Conservation (phyloP, 1,140 invertebrate genomes). For the Leptinotarsa defecta region DNA sequence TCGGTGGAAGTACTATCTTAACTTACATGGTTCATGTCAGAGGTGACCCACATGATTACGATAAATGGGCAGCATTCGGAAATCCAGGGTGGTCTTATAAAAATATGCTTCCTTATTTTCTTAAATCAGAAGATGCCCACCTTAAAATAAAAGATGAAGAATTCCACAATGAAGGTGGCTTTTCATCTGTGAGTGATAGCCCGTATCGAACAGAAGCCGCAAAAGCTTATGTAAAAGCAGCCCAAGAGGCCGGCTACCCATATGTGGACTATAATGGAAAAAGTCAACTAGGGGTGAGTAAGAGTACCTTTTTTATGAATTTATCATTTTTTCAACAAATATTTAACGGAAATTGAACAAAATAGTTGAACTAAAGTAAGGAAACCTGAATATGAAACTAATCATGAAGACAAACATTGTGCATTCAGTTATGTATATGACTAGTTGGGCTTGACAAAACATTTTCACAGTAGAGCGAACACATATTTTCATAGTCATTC, state of each 20-base stretch:
- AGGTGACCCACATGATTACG: slow-evolving; percentile 67
- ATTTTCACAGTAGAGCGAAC: too few relatives aligned
- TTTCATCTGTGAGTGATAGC: slow-evolving; percentile 53
- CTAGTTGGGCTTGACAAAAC: too few relatives aligned
- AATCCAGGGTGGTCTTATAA: slow-evolving; percentile 83
- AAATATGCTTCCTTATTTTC: slow-evolving; percentile 80
- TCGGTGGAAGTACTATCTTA: slow-evolving; percentile 79
- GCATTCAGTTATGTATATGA: too few relatives aligned
- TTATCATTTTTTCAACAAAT: too few relatives aligned
- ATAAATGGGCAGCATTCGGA: slow-evolving; percentile 71
- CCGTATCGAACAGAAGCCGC: slow-evolving; percentile 66
- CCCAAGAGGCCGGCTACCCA: slow-evolving; percentile 73
- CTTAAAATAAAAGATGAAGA: slow-evolving; percentile 50
- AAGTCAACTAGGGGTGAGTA: slow-evolving; percentile 74
- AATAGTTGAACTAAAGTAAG: too few relatives aligned
- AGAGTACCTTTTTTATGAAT: too few relatives aligned
- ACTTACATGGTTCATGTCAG: slow-evolving; percentile 90
- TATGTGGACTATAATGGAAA: slow-evolving; percentile 85
- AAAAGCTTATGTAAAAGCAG: slow-evolving; percentile 71
- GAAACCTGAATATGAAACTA: too few relatives aligned
- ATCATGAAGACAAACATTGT: too few relatives aligned
- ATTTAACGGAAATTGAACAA: too few relatives aligned
- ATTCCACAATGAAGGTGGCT: slow-evolving; percentile 59
- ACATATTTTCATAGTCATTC: too few relatives aligned
- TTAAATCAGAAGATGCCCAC: slow-evolving; percentile 73